Evolutionary conservation across 1,140 invertebrate species (phyloP), one percentile per base, ranked within the genome.

Genomic region (Heliconius hewitsoni): DNA sequence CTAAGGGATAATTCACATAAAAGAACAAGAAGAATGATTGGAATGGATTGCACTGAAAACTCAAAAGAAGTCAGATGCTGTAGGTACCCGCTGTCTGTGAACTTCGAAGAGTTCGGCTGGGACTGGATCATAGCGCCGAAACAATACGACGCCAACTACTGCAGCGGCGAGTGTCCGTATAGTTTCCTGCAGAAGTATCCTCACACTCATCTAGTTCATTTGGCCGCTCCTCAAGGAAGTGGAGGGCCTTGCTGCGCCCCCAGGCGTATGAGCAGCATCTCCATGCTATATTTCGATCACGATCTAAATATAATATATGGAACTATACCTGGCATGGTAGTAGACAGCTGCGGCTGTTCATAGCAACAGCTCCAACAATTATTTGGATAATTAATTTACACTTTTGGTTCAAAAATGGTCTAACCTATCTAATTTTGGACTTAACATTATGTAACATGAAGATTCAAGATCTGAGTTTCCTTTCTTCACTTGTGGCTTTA

Each of bases 81-180:
- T 90, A 96, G 98, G 19, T 98, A 98, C 91, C 97, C 98, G 1
- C 95, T 99, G 23, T 98, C 97, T 16, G 98, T 99, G 18, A 98
- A 99, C 95, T 99, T 99, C 94, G 97, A 97, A 84, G 98, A 98
- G 82, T 98, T 99, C 88, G 98, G 98, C 16, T 99, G 99, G 98
- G 98, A 99, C 87, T 99, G 98, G 97, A 98, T 99, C 86, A 98
- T 99, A 52, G 98, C 98, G 0, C 99, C 99, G 0, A 98, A 98
- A 86, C 96, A 97, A 83, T 99, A 99, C 94, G 97, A 99, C 87
- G 99, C 99, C 23, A 98, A 98, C 95, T 99, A 98, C 94, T 99
- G 99, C 95, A 97, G 97, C 79, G 99, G 99, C 4, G 98, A 99
- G 86, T 99, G 99, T 95, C 97, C 97, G 1, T 98, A 97, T 94